phyloP scores from a whole-genome alignment of 2,888 invertebrate genomes.

The Cyaniris semiargus region DNA sequence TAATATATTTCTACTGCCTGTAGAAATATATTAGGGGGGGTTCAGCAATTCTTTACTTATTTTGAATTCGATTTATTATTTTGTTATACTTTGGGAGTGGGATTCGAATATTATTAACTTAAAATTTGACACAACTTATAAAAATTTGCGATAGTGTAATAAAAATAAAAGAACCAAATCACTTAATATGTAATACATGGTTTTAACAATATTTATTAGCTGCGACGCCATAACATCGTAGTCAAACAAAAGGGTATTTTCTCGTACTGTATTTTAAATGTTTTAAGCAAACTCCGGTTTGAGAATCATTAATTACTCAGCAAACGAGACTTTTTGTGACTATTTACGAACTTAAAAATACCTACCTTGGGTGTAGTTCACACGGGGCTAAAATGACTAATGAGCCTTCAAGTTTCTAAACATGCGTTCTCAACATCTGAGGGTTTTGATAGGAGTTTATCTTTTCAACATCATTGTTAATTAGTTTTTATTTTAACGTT shows the following conservation, averaged over 20 bases:
- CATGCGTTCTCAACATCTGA: too few species aligned
- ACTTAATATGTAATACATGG: neutral
- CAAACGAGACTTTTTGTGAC: neutral
- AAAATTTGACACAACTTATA: too few species aligned
- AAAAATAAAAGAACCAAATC: too few species aligned
- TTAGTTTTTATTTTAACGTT: too few species aligned
- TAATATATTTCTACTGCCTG: neutral
- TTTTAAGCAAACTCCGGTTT: neutral
- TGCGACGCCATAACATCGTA: neutral
- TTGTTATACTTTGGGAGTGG: too few species aligned
- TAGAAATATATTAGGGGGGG: too few species aligned
- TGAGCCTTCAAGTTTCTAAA: neutral
- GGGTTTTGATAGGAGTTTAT: too few species aligned
- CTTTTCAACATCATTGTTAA: too few species aligned
- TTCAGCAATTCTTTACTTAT: too few species aligned
- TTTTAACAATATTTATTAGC: constrained; percentile 8
- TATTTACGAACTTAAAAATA: neutral
- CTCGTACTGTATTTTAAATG: constrained; percentile 4
- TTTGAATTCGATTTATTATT: too few species aligned
- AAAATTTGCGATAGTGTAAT: too few species aligned
- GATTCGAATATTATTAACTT: too few species aligned
- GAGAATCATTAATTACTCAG: constrained; percentile 2
- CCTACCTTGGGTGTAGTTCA: neutral
- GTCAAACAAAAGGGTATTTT: neutral
- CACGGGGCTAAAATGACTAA: neutral